A percentile compares a stretch with the other conserved stretches of the same genome.
Evolutionary conservation across 2,797 vertebrate species (phyloP).

Genomic region (Melopsittacus undulatus): DNA sequence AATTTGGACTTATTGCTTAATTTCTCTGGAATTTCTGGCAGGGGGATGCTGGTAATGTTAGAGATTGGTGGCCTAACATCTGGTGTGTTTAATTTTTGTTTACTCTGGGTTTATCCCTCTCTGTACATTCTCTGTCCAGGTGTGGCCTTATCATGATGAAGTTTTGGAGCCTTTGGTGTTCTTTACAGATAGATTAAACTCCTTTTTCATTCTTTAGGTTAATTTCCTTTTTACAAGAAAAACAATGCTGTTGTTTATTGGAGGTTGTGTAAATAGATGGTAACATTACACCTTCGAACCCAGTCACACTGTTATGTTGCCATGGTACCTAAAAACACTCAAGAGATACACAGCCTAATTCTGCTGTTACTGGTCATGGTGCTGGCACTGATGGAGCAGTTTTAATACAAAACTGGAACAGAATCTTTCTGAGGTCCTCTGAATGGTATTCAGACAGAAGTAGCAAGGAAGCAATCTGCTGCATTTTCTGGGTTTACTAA

Average conservation of each 20-base stretch:
- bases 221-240: not conserved
- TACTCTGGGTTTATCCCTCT: not conserved
- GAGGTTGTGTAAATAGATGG: not conserved
- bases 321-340: not conserved
- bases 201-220: not conserved
- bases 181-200: not conserved
- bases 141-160: rapidly evolving
- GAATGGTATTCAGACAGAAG: not conserved
- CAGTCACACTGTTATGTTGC: not conserved
- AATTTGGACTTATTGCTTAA: not conserved
- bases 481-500: not conserved
- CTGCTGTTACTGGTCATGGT: not conserved
- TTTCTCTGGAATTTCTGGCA: not conserved
- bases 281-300: not conserved
- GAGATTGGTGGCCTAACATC: not conserved
- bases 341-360: not conserved
- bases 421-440: not conserved
- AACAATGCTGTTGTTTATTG: not conserved
- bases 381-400: not conserved
- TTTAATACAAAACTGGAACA: not conserved
- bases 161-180: not conserved
- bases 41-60: not conserved
- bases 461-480: not conserved
- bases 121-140: not conserved
- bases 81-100: not conserved